Percentiles rank a stretch among this genome's conserved stretches.
Evolutionary conservation across 2,113 vertebrate species (phyloP).

Genomic region (Varanus salvator): DNA sequence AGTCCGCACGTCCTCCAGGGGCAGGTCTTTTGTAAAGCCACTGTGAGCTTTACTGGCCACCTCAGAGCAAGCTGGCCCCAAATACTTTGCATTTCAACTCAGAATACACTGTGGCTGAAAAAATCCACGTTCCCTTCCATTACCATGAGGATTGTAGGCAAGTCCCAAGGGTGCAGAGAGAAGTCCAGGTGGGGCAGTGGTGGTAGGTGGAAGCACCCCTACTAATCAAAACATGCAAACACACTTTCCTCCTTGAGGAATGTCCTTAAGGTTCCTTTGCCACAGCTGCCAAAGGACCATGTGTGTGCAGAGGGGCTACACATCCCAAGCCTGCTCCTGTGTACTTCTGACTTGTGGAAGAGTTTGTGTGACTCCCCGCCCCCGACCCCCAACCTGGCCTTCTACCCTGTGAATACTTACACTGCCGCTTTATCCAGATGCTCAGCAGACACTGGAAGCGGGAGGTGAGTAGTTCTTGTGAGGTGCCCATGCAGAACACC

Average conservation of each 20-base stretch:
- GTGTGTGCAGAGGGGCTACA: not conserved
- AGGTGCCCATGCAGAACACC: constrained; percentile 71
- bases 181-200: too few relatives aligned
- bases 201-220: too few relatives aligned
- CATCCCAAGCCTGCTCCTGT: not conserved
- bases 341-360: not conserved
- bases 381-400: not conserved
- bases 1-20: too few relatives aligned
- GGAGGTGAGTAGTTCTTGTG: constrained; percentile 72
- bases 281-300: not conserved
- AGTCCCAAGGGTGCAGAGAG: too few relatives aligned
- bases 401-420: constrained; percentile 40
- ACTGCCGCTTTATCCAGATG: constrained; percentile 36
- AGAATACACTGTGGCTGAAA: too few relatives aligned
- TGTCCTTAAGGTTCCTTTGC: not conserved
- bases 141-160: too few relatives aligned
- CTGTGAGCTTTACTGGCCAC: too few relatives aligned
- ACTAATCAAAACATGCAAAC: too few relatives aligned
- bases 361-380: not conserved
- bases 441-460: constrained; percentile 65
- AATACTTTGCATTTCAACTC: too few relatives aligned
- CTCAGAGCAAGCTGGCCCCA: too few relatives aligned
- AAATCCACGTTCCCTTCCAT: too few relatives aligned
- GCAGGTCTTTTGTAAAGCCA: too few relatives aligned
- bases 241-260: not conserved